Base-by-base conservation (phyloP, 2,888 invertebrate genomes). In the Heliconius erato region DNA sequence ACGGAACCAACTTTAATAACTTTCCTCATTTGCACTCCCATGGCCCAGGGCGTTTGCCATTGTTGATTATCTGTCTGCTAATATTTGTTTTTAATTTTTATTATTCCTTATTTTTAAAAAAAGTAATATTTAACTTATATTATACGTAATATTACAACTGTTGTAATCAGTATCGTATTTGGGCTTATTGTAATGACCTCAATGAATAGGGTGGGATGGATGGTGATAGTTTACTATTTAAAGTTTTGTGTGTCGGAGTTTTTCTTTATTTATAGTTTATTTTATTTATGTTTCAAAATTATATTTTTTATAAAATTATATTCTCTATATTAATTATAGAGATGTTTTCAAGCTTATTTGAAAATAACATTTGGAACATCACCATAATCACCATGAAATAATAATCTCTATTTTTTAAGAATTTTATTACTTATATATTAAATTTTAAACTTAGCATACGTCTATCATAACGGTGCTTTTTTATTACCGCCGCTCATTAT, bases 11-110 rank as follows among this genome's bases (percentile, higher is more conserved):
- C 81, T 84, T 71, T 82, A 81, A 74, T 79, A 82, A 82, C 71
- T 83, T 84, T 76, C 82, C 82, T 83, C 82, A 83, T 83, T 83
- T 84, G 74, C 82, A 83, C 80, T 83, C 44, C 83, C 83, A 83
- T 82, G 59, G 82, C 84, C 79, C 74, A 23, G 49, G 78, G 79
- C 79, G 63, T 83, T 76, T 77, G 71, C 80, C 54, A n/a, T 63
- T 63, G 23, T 63, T 63, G 63, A 63, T 63, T 63, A 63, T 23
- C 63, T 63, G 63, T n/a, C n/a, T 63, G 63, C 63, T 63, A 23
- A 63, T 63, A 63, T 63, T 63, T 63, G 63, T 63, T 54, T 23
- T 54, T 19, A 54, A 9, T 23, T 54, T 6, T 54, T 23, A 54
- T 54, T 23, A 9, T 54, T 78, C 63, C 79, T 80, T 82, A 80